Base-by-base conservation (phyloP, 30 jellyfish, hydroid and myxozoan species). In the Aurelia aurita complex sp. Pacific region DNA sequence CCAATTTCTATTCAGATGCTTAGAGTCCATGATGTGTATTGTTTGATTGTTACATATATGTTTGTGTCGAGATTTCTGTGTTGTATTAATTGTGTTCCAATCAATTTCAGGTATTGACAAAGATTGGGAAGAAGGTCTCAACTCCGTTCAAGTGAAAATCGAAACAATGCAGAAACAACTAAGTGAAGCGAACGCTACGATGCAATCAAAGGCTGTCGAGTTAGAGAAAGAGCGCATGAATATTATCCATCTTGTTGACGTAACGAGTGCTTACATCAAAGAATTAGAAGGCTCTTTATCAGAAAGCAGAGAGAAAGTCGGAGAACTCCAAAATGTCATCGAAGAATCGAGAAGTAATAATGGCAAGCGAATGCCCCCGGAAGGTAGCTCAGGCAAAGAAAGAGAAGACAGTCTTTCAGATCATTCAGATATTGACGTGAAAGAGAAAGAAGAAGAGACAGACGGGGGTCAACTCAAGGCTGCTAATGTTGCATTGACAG, bases 201-300 rank as follows among this genome's bases (percentile, higher is more conserved):
- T 94, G 63, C 94, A 95, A n/a, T 61, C 90, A 10, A 95, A 95
- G 80, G 90, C 90, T 8, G 96, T 91, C 5, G 97, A 95, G 57
- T 92, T 95, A 3, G 99, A 95, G 38, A 85, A 80, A 40, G 99
- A 95, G 33, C 91, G 99, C 13, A 80, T 77, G 70, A 95, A 95
- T 67, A 96, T 95, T 55, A 74, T 88, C 19, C 93, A 95, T 77
- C 83, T 95, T 0, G 99, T 95, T 51, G 97, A 95, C 34, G 99
- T 95, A 33, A 95, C 99, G n/a, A 89, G 99, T 80, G 98, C 97
- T 2, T 95, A 95, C 69, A 89, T 95, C 36, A 90, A 87, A 52
- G 97, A 95, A 64, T 65, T 95, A 19, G 99, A 95, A 69, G 76
- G 73, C 64, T 89, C 99, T 0, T 70, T 95, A 18, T 32, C 96